Evolutionary conservation across 2,113 vertebrate genomes (phyloP).

Genomic region (Indri indri): DNA sequence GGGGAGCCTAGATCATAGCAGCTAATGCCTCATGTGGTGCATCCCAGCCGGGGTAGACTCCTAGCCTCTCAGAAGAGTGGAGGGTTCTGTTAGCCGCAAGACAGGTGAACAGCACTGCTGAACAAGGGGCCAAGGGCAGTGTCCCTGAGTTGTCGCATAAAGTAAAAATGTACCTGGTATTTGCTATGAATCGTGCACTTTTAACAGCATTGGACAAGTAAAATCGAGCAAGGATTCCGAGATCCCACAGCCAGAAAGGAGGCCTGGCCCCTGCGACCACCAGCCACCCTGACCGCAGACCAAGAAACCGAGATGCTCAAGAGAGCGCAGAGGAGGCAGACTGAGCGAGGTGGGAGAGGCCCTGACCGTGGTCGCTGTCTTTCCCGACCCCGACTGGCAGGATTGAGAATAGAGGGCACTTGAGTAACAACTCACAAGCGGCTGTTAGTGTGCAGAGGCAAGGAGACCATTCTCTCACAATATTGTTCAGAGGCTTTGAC

Average conservation of each 20-base stretch:
- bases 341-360: conserved; percentile 24
- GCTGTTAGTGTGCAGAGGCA: no score
- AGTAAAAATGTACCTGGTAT: not conserved
- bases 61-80: not conserved
- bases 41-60: not conserved
- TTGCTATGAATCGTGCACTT: not conserved
- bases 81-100: not conserved
- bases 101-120: not conserved
- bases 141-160: not conserved
- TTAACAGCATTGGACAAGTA: no score
- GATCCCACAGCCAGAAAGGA: no score
- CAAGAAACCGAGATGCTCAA: no score
- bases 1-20: not conserved
- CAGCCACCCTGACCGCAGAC: no score
- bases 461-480: no score
- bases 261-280: no score
- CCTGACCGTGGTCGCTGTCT: not conserved
- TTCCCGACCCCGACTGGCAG: not conserved
- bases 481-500: no score
- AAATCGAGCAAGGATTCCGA: no score
- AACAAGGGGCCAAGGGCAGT: not conserved
- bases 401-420: no score
- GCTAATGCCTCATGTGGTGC: not conserved
- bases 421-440: no score
- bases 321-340: no score